A percentile compares a stretch with the other conserved stretches of the same genome.
Conservation (phyloP, 2,888 invertebrate species). For the Cheilosia scutellata region DNA sequence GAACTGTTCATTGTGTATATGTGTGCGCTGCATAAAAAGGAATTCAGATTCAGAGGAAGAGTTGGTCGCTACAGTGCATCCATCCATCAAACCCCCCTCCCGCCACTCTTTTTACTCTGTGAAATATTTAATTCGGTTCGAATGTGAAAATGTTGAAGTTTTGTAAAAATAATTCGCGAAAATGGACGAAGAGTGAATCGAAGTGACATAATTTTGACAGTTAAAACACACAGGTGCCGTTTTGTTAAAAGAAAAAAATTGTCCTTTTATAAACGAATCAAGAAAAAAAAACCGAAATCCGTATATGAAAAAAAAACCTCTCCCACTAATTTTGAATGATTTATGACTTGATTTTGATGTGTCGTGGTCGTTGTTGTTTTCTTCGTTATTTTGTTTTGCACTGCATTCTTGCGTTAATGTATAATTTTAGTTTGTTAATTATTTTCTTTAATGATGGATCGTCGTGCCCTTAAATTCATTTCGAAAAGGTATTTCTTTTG, state of each 20-base stretch:
- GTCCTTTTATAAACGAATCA: slow-evolving; percentile 53
- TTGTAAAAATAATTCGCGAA: slow-evolving; percentile 54
- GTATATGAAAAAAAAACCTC: slow-evolving; percentile 46
- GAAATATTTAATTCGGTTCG: background rate
- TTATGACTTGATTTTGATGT: slow-evolving; percentile 72
- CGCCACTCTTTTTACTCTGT: background rate
- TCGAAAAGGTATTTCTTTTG: slow-evolving; percentile 90
- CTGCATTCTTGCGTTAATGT: slow-evolving; percentile 79
- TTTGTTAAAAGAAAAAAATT: slow-evolving; percentile 31
- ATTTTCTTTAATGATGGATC: slow-evolving; percentile 89
- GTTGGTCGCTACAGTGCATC: slow-evolving; percentile 22
- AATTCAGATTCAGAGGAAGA: slow-evolving; percentile 41
- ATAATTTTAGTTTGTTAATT: slow-evolving; percentile 83
- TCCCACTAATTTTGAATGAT: slow-evolving; percentile 69
- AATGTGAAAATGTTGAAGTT: slow-evolving; percentile 54
- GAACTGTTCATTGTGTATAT: slow-evolving; percentile 30
- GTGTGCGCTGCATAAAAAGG: slow-evolving; percentile 42
- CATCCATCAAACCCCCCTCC: background rate
- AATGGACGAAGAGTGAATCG: slow-evolving; percentile 66
- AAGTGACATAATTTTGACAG: slow-evolving; percentile 63
- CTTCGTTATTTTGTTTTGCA: slow-evolving; percentile 76
- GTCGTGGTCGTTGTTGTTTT: slow-evolving; percentile 73
- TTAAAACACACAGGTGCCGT: slow-evolving; percentile 63
- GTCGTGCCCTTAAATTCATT: slow-evolving; percentile 92
- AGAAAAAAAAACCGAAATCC: slow-evolving; percentile 51